Conservation (phyloP, 2,113 vertebrate species). For the Tachycineta bicolor region DNA sequence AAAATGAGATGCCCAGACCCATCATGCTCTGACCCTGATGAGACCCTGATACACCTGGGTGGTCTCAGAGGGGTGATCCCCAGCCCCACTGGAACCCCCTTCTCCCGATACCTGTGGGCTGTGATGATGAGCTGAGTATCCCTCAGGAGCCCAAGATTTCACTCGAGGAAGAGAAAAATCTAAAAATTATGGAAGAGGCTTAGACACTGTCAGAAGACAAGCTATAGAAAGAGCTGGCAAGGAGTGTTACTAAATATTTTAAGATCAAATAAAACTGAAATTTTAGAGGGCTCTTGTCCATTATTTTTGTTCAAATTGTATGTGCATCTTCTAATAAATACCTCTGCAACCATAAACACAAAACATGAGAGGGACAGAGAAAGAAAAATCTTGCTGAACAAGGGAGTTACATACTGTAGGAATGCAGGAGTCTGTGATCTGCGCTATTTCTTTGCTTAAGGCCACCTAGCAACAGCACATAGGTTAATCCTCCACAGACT, state of each 20-base stretch:
- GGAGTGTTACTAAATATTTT: constrained; percentile 2
- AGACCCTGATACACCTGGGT: not conserved
- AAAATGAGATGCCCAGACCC: not conserved
- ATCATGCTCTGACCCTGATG: not conserved
- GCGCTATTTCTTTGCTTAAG: constrained; percentile 66
- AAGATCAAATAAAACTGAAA: not conserved
- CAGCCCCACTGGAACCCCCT: not conserved
- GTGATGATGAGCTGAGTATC: not conserved
- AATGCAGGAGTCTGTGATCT: constrained; percentile 62
- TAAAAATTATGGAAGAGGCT: not conserved
- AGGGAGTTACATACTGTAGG: constrained; percentile 33
- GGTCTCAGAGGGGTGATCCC: not conserved
- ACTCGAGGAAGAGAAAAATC: not conserved
- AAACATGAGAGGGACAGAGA: not conserved
- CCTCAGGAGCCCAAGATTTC: not conserved
- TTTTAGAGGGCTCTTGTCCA: not conserved
- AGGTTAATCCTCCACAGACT: constrained; percentile 69
- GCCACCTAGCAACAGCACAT: constrained; percentile 68
- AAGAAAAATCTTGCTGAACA: constrained; percentile 53
- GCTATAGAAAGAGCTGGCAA: not conserved
- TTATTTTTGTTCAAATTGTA: not conserved
- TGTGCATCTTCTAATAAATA: not conserved
- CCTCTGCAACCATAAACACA: not conserved
- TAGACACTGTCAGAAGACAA: not conserved
- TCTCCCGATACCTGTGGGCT: accelerated